These are phyloP conservation scores for Grus americana DNA, from an alignment of 2,113 vertebrate species.

Conservation along the genomic window DNA sequence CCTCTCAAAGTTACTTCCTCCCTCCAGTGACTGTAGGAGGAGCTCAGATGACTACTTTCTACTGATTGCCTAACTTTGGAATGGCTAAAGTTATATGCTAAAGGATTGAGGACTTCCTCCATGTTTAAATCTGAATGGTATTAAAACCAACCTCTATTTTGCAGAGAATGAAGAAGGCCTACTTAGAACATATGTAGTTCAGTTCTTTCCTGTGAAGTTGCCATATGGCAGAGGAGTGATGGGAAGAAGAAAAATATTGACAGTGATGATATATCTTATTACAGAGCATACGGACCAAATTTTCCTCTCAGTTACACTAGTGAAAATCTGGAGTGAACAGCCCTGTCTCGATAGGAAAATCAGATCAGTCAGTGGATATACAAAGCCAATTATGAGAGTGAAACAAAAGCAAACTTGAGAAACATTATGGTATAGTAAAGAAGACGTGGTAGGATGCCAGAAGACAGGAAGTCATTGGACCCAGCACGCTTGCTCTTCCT, in stretches of 20 bases:
- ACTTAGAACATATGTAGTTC: conserved; percentile 59
- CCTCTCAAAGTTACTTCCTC: background rate
- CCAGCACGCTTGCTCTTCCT: background rate
- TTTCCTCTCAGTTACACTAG: conserved; percentile 66
- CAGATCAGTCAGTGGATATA: conserved; percentile 65
- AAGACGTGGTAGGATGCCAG: conserved; percentile 44
- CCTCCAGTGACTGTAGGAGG: background rate
- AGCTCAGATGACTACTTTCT: background rate
- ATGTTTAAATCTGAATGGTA: conserved; percentile 11
- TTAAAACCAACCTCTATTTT: conserved; percentile 37
- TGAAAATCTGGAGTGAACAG: conserved; percentile 67
- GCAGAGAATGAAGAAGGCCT: conserved; percentile 41
- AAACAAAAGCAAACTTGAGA: conserved; percentile 66
- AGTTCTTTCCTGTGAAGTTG: conserved; percentile 58
- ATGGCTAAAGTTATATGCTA: background rate
- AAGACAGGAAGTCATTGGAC: conserved; percentile 52
- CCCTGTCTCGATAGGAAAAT: conserved; percentile 47
- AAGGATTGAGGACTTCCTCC: background rate
- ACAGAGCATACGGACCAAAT: conserved; percentile 61
- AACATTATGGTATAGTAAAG: conserved; percentile 60
- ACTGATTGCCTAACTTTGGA: background rate
- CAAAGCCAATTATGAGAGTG: conserved; percentile 58
- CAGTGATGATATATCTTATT: conserved; percentile 66
- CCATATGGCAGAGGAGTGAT: conserved; percentile 62
- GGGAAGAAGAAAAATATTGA: conserved; percentile 70